A percentile compares a stretch with the other conserved stretches of the same genome.
These are phyloP conservation scores for Uromys caudimaculatus DNA, from an alignment of 2,797 vertebrate genomes.

Conservation along the genomic window DNA sequence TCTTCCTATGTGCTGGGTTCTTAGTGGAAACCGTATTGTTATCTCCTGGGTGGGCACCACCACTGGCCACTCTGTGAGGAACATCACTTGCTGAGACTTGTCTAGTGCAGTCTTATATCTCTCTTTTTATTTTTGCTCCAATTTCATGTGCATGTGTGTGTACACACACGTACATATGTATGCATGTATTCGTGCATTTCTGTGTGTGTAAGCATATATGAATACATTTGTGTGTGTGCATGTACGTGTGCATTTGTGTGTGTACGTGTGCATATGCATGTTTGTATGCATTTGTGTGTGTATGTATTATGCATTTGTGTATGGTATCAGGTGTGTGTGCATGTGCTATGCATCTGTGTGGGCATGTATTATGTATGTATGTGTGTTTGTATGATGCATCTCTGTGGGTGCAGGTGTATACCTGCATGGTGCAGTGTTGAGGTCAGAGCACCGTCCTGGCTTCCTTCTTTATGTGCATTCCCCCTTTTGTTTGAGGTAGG, in stretches of 20 bases:
- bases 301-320: neutral
- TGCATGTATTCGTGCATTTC: no score
- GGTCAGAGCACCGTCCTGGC: neutral
- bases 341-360: neutral
- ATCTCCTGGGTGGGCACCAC: fast-evolving
- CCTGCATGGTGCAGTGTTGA: neutral
- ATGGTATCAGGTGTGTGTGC: neutral
- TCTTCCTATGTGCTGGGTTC: neutral
- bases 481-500: neutral
- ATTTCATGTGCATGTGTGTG: neutral
- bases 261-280: neutral
- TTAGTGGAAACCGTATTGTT: fast-evolving
- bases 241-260: neutral
- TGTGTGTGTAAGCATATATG: neutral
- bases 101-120: fast-evolving
- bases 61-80: fast-evolving
- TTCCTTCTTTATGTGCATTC: neutral
- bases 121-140: neutral
- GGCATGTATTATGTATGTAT: neutral
- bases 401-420: neutral
- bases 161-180: neutral
- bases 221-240: neutral
- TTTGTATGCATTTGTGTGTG: neutral
- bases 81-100: fast-evolving
- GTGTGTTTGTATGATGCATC: neutral